Percentiles rank a stretch among this genome's conserved stretches.
phyloP scores from a whole-genome alignment of 2,797 vertebrate species.

The Liparis tanakae region DNA sequence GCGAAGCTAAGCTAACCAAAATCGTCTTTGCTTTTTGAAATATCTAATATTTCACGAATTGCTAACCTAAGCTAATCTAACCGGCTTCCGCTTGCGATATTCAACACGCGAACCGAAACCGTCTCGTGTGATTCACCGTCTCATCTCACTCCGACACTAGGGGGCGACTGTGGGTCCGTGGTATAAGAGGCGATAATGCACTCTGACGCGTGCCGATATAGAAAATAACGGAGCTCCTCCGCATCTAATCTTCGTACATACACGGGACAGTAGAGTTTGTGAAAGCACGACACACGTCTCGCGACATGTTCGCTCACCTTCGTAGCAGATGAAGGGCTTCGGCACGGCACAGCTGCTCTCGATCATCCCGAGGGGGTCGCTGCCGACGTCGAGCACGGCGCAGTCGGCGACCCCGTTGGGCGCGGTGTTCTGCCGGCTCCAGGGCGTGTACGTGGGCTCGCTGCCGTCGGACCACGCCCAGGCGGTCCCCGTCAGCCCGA shows the following conservation, averaged over 20 bases:
- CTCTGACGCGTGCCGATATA: neutral
- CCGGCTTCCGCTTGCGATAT: no score
- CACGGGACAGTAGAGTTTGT: neutral
- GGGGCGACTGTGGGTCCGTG: no score
- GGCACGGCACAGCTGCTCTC: fast-evolving
- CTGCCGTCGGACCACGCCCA: conserved; percentile 45
- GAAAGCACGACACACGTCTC: no score
- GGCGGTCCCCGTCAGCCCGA: conserved; percentile 2
- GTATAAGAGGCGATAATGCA: no score
- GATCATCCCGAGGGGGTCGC: neutral
- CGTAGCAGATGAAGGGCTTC: conserved; percentile 17
- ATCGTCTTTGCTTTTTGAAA: no score
- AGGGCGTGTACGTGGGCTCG: conserved; percentile 4
- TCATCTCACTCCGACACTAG: no score
- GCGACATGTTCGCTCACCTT: conserved; percentile 2
- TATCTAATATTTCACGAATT: no score
- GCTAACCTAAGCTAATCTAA: no score
- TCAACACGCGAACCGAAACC: no score
- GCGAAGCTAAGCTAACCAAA: no score
- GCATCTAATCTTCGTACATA: neutral
- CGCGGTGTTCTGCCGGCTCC: fast-evolving
- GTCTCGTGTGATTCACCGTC: no score
- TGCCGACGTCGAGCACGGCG: neutral
- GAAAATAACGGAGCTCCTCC: neutral
- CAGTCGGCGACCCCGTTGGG: fast-evolving